These are phyloP conservation scores for Peromyscus eremicus DNA, from an alignment of 2,797 vertebrate genomes.

Conservation along the genomic window DNA sequence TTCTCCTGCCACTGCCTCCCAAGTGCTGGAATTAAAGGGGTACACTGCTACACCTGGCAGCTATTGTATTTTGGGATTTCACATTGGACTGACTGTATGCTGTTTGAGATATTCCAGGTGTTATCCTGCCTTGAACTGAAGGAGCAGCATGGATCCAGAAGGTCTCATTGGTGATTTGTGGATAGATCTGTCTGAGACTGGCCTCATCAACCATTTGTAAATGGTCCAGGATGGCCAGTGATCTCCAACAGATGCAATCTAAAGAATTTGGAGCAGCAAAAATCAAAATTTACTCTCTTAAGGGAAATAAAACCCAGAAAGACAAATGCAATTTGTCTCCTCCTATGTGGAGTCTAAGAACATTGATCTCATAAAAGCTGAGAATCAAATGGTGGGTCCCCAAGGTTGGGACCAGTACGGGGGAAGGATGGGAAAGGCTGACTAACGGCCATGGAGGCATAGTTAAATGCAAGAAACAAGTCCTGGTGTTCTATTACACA, in stretches of 20 bases:
- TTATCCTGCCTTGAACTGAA: not conserved
- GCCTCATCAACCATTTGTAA: not conserved
- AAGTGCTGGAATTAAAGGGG: not conserved
- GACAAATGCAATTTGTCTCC: not conserved
- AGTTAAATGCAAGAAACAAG: not conserved
- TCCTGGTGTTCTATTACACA: not conserved
- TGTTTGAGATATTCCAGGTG: not conserved
- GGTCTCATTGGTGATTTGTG: not conserved
- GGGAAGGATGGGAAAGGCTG: no score
- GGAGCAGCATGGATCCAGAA: not conserved
- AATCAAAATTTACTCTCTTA: not conserved
- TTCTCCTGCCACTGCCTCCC: not conserved
- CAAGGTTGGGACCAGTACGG: not conserved
- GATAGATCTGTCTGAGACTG: not conserved
- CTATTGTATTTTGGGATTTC: not conserved
- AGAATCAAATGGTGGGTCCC: no score
- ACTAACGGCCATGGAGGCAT: no score
- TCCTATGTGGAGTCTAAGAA: not conserved
- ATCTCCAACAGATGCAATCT: not conserved
- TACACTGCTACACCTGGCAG: not conserved
- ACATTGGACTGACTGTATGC: not conserved
- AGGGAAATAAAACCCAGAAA: not conserved
- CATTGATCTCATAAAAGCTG: not conserved
- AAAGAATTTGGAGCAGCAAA: constrained; percentile 37
- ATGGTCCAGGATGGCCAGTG: not conserved